Base-by-base conservation (phyloP, 1,140 invertebrate species). In the Lepidurus apus region DNA sequence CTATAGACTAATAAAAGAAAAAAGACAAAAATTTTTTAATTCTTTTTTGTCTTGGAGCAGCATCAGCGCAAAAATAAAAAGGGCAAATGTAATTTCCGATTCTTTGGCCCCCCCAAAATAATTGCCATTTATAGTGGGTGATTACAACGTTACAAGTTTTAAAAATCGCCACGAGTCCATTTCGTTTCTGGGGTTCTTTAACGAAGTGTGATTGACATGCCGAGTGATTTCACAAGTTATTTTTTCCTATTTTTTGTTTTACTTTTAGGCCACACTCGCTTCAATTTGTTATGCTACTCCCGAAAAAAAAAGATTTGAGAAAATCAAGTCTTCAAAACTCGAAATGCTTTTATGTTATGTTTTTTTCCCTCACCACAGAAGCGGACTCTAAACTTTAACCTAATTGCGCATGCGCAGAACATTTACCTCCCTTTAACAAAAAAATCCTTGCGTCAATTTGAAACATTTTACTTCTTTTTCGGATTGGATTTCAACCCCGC, bases 141-240 rank as follows among this genome's bases (percentile, higher is more conserved):
- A 65, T 65, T 65, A 65, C 53, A 65, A 65, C 53, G 53, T 65
- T 65, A 65, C 53, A 65, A 65, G 53, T 65, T 65, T 65, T 65
- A 65, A 65, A 65, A 65, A 65, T 13, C 53, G 53, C 53, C 53
- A 65, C 53, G 53, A 65, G 53, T 65, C 53, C 21, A 13, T 65
- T 65, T 65, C 21, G 53, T 65, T 65, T n/a, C 53, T 65, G 53
- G 1, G 21, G 8, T 65, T 65, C 21, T 65, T 9, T 13, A 65
- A 17, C 8, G 8, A 21, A 65, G 53, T 65, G 53, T 65, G n/a
- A 17, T 65, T 9, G 53, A 65, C n/a, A 65, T 65, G 53, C 17
- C 21, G 53, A 65, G 13, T 65, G 53, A 65, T 65, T 65, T 9
- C 21, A 65, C 17, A 65, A 65, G 13, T 7, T n/a, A 9, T 11